Evolutionary conservation across 1,140 invertebrate genomes (phyloP).

Genomic region (Pararge aegeria): DNA sequence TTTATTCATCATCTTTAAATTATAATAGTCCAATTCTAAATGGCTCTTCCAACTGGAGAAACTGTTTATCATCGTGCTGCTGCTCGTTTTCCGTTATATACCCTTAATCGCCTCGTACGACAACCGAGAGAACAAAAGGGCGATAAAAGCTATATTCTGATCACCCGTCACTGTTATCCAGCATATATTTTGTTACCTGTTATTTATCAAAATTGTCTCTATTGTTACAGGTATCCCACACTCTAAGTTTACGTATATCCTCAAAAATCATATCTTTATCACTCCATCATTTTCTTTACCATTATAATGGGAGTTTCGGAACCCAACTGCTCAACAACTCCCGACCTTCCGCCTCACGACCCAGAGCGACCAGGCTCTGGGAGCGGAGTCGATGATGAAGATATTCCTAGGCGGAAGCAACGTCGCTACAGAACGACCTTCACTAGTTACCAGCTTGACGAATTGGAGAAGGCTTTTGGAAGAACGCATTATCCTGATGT

Average conservation of each 20-base stretch:
- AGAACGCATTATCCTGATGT: conserved; percentile 99
- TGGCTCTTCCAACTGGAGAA: too few species aligned
- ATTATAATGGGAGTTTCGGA: conserved; percentile 64
- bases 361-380: conserved; percentile 85
- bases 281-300: not conserved
- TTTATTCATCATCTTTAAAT: too few species aligned
- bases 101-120: too few species aligned
- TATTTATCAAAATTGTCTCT: not conserved
- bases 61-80: too few species aligned
- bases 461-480: conserved; percentile 97
- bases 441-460: conserved; percentile 96
- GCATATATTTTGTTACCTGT: too few species aligned
- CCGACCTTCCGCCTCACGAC: conserved; percentile 80
- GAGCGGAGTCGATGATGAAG: conserved; percentile 89
- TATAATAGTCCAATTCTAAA: too few species aligned
- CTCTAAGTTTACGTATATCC: not conserved
- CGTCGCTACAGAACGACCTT: conserved; percentile 96
- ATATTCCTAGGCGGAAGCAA: conserved; percentile 93
- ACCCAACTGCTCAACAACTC: conserved; percentile 51
- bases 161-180: too few species aligned
- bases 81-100: too few species aligned
- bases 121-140: too few species aligned
- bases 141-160: too few species aligned
- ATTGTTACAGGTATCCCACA: not conserved
- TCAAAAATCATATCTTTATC: conserved; percentile 14